Base-by-base conservation (phyloP, 1,140 invertebrate species). In the Battus philenor region DNA sequence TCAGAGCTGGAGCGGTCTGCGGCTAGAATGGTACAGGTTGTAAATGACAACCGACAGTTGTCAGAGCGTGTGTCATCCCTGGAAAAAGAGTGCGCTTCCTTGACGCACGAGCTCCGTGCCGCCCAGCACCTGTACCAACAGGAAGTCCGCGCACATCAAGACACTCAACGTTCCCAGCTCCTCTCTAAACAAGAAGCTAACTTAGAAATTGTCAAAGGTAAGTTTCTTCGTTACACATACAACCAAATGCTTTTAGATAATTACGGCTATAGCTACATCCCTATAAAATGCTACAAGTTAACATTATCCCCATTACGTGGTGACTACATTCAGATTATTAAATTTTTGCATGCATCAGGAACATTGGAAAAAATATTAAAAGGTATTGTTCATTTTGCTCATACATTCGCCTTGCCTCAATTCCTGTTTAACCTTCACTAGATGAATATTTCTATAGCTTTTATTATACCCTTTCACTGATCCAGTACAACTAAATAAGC, bases 171-270 rank as follows among this genome's bases (percentile, higher is more conserved):
- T 68, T 95, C 90, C 39, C 92, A 90, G 27, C 89, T 94, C 64
- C 86, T 94, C n/a, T 94, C 91, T 26, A 95, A 95, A 62, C 95
- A 97, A 72, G 95, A 97, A 77, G 94, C 94, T 7, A 97, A 95
- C 84, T 75, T 95, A 51, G 94, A 97, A 87, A 93, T 95, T 58
- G 94, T 96, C 27, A 95, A 95, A 91, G 93, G 94, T 95, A 86
- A 82, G 59, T 60, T 46, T 32, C 47, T 43, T 41, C 5, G 8
- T 33, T 36, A 3, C n/a, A 32, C n/a, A 12, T 7, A 30, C 41
- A 27, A 12, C 13, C 10, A n/a, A 38, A 41, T 16, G 46, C 47
- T 20, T 36, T 50, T 30, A 24, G 31, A 48, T 6, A 9, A 11
- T n/a, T n/a, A n/a, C n/a, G n/a, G n/a, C n/a, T n/a, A 30, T 36